Percentiles rank a stretch among this genome's conserved stretches.
Evolutionary conservation across 2,888 invertebrate genomes (phyloP).

Genomic region (Antheraea assamensis): DNA sequence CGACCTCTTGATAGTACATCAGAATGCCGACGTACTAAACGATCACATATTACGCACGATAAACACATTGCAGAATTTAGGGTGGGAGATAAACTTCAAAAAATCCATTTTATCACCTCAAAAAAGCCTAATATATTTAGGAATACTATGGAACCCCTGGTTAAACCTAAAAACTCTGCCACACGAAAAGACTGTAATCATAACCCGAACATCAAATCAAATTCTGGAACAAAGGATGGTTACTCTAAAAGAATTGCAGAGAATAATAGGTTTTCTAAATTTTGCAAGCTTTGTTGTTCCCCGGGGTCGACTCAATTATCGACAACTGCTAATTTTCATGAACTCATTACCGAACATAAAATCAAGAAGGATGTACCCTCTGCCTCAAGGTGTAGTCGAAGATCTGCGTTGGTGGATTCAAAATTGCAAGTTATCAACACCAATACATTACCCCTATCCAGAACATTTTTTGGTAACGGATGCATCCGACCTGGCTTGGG

Average conservation of each 20-base stretch:
- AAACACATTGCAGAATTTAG: neutral
- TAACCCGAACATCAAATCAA: neutral
- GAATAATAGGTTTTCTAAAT: slow-evolving; percentile 10
- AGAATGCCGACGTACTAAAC: too few species aligned
- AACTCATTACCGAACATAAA: slow-evolving; percentile 17
- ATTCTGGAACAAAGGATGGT: neutral
- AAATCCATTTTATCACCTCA: neutral
- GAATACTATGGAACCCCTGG: neutral
- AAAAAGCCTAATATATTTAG: neutral
- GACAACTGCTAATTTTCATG: neutral
- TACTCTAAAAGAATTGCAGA: neutral
- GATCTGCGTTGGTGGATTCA: too few species aligned
- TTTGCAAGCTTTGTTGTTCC: slow-evolving; percentile 1
- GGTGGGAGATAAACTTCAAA: neutral
- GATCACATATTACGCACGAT: too few species aligned
- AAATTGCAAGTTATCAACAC: neutral
- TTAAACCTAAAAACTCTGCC: too few species aligned
- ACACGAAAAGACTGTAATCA: too few species aligned
- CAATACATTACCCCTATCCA: neutral
- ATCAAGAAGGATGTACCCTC: too few species aligned
- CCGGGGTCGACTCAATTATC: slow-evolving; percentile 10
- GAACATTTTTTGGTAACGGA: neutral
- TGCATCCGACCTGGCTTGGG: neutral
- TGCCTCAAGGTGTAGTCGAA: too few species aligned
- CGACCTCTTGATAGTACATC: slow-evolving; percentile 31